Conservation (phyloP, 2,113 vertebrate species). For the Phyllostomus discolor region DNA sequence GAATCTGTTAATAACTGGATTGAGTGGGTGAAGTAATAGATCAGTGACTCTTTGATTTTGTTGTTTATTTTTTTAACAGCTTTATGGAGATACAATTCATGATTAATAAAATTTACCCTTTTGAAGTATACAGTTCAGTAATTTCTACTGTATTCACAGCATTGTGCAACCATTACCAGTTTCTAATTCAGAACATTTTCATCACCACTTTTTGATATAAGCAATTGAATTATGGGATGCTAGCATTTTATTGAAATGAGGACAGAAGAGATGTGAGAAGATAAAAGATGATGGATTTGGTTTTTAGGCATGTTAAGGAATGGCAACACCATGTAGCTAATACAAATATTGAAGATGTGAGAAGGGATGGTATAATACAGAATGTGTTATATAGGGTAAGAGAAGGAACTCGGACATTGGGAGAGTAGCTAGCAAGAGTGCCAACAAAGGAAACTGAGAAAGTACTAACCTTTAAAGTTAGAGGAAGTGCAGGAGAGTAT, state of each 20-base stretch:
- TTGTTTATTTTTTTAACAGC: not conserved
- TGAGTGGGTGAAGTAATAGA: not conserved
- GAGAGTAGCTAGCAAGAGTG: not conserved
- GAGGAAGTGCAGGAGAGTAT: not conserved
- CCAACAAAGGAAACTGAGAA: not conserved
- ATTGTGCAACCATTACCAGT: not conserved
- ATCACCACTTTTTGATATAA: not conserved
- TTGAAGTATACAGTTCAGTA: not conserved
- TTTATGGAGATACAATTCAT: not conserved
- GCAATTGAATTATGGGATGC: not conserved
- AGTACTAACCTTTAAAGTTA: not conserved
- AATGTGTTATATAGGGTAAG: not conserved
- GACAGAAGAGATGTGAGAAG: not conserved
- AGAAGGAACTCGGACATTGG: not conserved
- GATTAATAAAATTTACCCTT: not conserved
- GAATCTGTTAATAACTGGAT: not conserved
- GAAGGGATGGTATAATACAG: not conserved
- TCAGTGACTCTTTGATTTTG: not conserved
- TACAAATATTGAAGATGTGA: not conserved
- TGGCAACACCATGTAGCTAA: not conserved
- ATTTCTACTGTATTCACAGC: slow-evolving; percentile 9
- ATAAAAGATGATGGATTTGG: not conserved
- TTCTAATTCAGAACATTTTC: slow-evolving; percentile 5
- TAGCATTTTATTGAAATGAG: not conserved
- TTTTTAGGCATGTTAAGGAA: slow-evolving; percentile 1